phyloP scores from a whole-genome alignment of 2,888 invertebrate species.

The Melikaiella ostensackeni region DNA sequence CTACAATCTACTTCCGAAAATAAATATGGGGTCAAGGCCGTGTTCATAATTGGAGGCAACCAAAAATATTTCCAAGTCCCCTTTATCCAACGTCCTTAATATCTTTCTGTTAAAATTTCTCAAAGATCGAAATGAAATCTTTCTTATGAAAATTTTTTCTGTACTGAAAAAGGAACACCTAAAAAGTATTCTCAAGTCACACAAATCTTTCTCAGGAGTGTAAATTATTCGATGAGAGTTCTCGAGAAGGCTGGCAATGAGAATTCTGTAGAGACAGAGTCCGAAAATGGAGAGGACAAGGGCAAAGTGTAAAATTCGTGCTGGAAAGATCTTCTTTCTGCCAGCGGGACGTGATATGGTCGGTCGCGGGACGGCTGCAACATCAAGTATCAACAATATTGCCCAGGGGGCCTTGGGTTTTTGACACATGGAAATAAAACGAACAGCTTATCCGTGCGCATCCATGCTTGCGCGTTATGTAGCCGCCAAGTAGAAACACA shows the following conservation, averaged over 20 bases:
- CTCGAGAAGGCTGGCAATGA: background rate
- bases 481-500: slow-evolving; percentile 19
- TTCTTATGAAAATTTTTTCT: too few relatives aligned
- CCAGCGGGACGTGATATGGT: slow-evolving; percentile 45
- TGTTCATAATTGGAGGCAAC: too few relatives aligned
- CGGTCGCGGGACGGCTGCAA: slow-evolving; percentile 61
- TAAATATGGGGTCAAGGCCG: too few relatives aligned
- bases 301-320: slow-evolving; percentile 46
- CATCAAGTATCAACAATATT: slow-evolving; percentile 76
- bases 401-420: slow-evolving; percentile 63
- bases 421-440: slow-evolving; percentile 71
- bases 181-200: background rate
- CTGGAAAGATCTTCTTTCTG: slow-evolving; percentile 44
- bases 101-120: too few relatives aligned
- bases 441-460: slow-evolving; percentile 56
- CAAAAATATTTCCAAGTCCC: too few relatives aligned
- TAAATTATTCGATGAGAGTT: slow-evolving; percentile 21
- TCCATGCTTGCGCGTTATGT: slow-evolving; percentile 48
- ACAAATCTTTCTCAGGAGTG: slow-evolving; percentile 1
- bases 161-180: too few relatives aligned
- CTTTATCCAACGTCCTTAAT: too few relatives aligned
- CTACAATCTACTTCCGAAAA: too few relatives aligned
- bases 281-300: slow-evolving; percentile 27
- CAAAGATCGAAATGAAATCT: too few relatives aligned
- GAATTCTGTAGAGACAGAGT: slow-evolving; percentile 28